Evolutionary conservation across 2,113 vertebrate species (phyloP).

Genomic region (Phalacrocorax pelagicus): DNA sequence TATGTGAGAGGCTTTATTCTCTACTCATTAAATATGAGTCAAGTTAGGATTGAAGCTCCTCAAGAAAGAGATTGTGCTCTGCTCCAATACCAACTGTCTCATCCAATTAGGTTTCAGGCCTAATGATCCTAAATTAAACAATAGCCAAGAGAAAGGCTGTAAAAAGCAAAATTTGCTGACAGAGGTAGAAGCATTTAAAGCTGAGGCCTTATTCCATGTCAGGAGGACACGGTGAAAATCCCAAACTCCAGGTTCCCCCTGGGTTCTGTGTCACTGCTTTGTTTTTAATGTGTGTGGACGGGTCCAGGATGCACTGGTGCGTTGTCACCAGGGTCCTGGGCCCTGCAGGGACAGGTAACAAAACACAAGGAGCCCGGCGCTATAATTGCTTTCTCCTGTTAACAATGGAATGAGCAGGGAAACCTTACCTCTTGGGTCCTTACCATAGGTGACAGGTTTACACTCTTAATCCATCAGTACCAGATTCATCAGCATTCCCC

Average conservation of each 20-base stretch:
- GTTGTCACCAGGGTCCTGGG: background rate
- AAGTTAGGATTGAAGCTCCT: background rate
- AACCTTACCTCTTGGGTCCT: background rate
- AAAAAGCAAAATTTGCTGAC: background rate
- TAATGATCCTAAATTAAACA: background rate
- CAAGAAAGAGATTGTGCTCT: background rate
- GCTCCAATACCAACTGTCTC: background rate
- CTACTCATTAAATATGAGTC: background rate
- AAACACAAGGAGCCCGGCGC: fast-evolving
- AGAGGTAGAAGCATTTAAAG: background rate
- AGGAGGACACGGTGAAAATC: background rate
- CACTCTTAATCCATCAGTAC: background rate
- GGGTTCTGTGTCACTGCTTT: background rate
- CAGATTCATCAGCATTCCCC: background rate
- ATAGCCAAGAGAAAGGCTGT: background rate
- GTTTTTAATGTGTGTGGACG: fast-evolving
- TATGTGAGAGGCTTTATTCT: background rate
- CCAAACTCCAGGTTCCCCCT: background rate
- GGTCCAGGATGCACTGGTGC: background rate
- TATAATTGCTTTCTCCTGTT: background rate
- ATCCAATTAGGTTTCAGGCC: background rate
- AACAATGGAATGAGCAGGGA: background rate
- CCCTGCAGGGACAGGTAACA: background rate
- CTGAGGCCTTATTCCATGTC: background rate
- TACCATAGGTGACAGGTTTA: background rate